Evolutionary conservation across 2,113 vertebrate species (phyloP), one percentile per base, ranked within the genome.

Genomic region (Dicrurus megarhynchus): DNA sequence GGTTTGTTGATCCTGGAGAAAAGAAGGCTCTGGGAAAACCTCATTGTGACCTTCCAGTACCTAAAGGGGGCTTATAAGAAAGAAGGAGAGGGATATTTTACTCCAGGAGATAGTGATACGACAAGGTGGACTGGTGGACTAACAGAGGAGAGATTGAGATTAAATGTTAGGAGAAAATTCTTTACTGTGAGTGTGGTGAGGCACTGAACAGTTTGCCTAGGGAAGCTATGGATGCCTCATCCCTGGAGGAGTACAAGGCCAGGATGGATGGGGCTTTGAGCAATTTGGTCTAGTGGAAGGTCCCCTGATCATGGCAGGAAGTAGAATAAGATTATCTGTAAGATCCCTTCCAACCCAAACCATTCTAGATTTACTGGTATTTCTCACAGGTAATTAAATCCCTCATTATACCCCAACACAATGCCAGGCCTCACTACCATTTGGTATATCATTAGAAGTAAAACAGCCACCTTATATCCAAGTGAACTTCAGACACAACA

Each of bases 41-140:
- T 61, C 22, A 42, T 11, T 61, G 41, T 0, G 1, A 27, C 8
- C 18, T 69, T 76, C 21, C 18, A 49, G 32, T 33, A 37, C 10
- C 14, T 55, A 47, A 69, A 70, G 10, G 18, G 3, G 47, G 17
- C 22, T 69, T 55, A 55, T 35, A 61, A 77, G 18, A 53, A 60
- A 68, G 61, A 35, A 32, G 6, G 10, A 59, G 13, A 49, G 35
- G 8, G 27, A 37, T 12, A 28, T 49, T 90, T 61, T 69, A 55
- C 35, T 42, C 26, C 41, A 84, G 41, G 17, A 37, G 15, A 42
- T 5, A 55, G 26, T 32, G 30, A 42, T 49, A 35, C 0, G 0
- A 27, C 7, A 35, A 33, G 10, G 7, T 41, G 24, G 41, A 21
- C 13, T 69, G 30, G 26, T 56, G 49, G 55, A 49, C 35, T 49